Evolutionary conservation across 2,888 invertebrate species (phyloP).

Genomic region (Didymodactylos carnosus): DNA sequence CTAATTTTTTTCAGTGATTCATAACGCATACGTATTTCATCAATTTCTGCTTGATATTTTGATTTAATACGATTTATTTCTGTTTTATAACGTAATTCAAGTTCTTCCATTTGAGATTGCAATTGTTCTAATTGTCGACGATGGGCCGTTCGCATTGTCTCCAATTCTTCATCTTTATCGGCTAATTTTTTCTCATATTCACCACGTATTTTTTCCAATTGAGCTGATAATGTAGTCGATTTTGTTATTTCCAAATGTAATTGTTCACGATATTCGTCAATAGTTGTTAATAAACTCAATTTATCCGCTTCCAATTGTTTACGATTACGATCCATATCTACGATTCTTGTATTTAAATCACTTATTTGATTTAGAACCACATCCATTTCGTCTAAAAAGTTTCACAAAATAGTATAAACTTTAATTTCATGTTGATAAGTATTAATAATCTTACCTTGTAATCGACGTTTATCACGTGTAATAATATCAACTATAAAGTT

Average conservation of each 20-base stretch:
- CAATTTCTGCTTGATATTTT: constrained; percentile 9
- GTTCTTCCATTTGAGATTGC: constrained; percentile 10
- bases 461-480: background rate
- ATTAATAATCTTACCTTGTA: background rate
- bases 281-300: background rate
- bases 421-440: background rate
- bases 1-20: constrained; percentile 4
- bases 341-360: background rate
- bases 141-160: background rate
- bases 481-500: background rate
- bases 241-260: constrained; percentile 5
- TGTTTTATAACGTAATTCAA: constrained; percentile 1
- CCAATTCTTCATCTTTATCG: constrained; percentile 12
- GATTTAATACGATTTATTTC: constrained; percentile 2
- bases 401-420: background rate
- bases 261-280: constrained; percentile 8
- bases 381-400: background rate
- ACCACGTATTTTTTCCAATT: constrained; percentile 1
- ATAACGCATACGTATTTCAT: constrained; percentile 1
- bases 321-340: constrained; percentile 2
- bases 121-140: constrained; percentile 5
- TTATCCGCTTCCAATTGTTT: constrained; percentile 12
- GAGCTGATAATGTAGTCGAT: background rate
- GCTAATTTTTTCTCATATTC: constrained; percentile 9
- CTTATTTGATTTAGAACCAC: constrained; percentile 1